Conservation (phyloP, 2,888 invertebrate genomes). For the Crossocerus cetratus region DNA sequence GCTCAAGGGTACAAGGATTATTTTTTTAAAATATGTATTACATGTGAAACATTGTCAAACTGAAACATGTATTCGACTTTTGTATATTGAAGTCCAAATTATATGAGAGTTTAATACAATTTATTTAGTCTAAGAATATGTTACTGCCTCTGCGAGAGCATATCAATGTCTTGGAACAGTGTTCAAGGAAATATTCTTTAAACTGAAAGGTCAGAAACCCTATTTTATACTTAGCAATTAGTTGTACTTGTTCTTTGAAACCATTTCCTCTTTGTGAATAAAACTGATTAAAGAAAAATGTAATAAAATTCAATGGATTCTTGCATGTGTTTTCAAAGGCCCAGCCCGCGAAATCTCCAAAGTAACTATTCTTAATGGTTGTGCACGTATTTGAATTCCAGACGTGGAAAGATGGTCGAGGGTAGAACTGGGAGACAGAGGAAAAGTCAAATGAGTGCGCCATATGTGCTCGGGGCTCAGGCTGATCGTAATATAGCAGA, state of each 20-base stretch:
- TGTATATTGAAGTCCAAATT: conserved; percentile 32
- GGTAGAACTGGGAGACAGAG: background rate
- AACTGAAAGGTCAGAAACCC: conserved; percentile 4
- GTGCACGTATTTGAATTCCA: background rate
- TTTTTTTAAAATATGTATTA: conserved; percentile 12
- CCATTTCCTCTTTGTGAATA: background rate
- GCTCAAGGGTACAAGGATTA: background rate
- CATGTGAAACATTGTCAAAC: conserved; percentile 7
- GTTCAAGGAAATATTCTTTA: background rate
- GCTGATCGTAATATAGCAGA: background rate
- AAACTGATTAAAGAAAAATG: background rate
- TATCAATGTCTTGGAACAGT: background rate
- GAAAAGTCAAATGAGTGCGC: background rate
- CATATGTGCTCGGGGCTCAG: background rate
- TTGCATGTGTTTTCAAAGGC: too few relatives aligned
- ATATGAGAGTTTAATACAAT: conserved; percentile 35
- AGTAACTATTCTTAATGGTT: too few relatives aligned
- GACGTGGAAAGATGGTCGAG: background rate
- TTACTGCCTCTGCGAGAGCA: conserved; percentile 18
- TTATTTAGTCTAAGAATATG: conserved; percentile 25
- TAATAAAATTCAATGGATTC: too few relatives aligned
- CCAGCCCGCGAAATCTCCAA: too few relatives aligned
- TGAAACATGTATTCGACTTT: conserved; percentile 22
- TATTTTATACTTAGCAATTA: background rate
- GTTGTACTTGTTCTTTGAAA: background rate